Base-by-base conservation (phyloP, 2,888 invertebrate species). In the Amiota minor region DNA sequence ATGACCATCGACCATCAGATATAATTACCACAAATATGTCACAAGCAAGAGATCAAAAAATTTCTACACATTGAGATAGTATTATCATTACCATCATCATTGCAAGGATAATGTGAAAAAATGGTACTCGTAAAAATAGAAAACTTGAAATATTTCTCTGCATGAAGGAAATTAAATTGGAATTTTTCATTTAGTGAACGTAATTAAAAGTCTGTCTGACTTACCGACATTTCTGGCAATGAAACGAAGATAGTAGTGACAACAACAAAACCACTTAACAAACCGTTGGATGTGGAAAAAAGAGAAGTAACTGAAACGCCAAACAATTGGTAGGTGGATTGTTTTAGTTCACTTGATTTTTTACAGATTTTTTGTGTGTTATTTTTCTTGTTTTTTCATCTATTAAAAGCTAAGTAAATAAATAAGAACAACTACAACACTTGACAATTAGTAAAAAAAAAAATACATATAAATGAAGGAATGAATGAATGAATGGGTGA, bases 141-240 rank as follows among this genome's bases (percentile, higher is more conserved):
- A 35, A 35, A 4, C 35, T 2, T 35, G 6, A 9, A 14, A 16
- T 53, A 16, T 53, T 53, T 53, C 18, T 45, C 12, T 71, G 35
- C 61, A 49, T 64, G 64, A 18, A 55, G 53, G 56, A 56, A 67
- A 56, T 72, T 67, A 72, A 72, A 65, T 71, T 72, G 67, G 75
- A 77, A 79, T 79, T 76, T 76, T 78, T 64, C 71, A 74, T 53
- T 71, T 70, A 35, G 74, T 70, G 73, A 61, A 67, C 73, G 79
- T 80, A 80, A 81, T 81, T 81, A 80, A 82, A 82, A 81, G 75
- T 78, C 68, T 76, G 75, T 78, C 68, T 76, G 74, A 75, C 78
- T 75, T 78, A 35, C 71, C 76, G 70, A n/a, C 71, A 59, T 59
- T 16, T n/a, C 16, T 18, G 20, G 59, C 18, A 59, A 18, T 20